These are phyloP conservation scores for Scleropages formosus DNA, from an alignment of 2,797 vertebrate genomes.

Conservation along the genomic window DNA sequence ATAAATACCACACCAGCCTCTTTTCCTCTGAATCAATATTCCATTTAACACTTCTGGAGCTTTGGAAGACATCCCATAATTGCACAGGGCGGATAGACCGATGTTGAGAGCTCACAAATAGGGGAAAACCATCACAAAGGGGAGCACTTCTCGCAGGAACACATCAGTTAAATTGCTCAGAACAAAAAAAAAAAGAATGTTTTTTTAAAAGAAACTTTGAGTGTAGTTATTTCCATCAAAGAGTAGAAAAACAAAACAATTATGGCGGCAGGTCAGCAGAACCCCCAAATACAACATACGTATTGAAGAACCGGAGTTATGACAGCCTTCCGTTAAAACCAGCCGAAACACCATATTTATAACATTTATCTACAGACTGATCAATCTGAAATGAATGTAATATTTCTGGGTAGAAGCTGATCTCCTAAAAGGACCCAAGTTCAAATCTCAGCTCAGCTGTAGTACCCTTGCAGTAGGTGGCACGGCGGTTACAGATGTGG, in stretches of 20 bases:
- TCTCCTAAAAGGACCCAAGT: no score
- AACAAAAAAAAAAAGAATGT: background rate
- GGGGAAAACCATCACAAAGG: conserved; percentile 13
- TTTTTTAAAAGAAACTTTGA: background rate
- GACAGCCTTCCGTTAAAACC: no score
- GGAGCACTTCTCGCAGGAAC: background rate
- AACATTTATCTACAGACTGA: no score
- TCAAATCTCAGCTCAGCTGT: no score
- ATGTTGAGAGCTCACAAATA: background rate
- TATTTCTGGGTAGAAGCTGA: no score
- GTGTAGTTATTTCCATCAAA: conserved; percentile 14
- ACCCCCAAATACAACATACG: no score
- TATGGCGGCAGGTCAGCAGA: background rate
- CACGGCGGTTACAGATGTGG: no score
- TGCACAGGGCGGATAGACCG: conserved; percentile 7
- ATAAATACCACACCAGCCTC: background rate
- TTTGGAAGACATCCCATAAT: conserved; percentile 20
- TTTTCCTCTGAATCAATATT: conserved; percentile 13
- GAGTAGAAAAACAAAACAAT: conserved; percentile 9
- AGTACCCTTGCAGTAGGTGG: no score
- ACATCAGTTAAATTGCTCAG: conserved; percentile 24
- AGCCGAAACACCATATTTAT: no score
- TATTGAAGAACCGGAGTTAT: no score
- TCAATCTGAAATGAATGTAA: no score
- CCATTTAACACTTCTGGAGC: conserved; percentile 21